Conservation (phyloP, 2,888 invertebrate species). For the Heliothis peltigera region DNA sequence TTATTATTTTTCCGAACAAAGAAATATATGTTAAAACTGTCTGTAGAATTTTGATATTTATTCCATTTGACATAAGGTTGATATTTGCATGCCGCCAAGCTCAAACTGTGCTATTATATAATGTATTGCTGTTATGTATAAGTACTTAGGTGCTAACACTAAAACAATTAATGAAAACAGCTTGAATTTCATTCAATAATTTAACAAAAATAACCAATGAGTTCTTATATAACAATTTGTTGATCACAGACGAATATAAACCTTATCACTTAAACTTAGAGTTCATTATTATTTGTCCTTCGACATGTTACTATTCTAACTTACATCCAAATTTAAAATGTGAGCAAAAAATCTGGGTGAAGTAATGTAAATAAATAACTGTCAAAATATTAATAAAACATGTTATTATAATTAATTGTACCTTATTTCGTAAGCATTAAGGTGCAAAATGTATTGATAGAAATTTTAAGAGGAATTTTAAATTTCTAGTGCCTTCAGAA, state of each 20-base stretch:
- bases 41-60: not conserved
- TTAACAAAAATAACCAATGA: constrained; percentile 48
- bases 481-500: not conserved
- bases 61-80: not conserved
- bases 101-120: constrained; percentile 8
- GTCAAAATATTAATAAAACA: not conserved
- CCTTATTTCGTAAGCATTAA: too few relatives aligned
- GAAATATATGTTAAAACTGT: not conserved
- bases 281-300: constrained; percentile 46
- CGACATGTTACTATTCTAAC: constrained; percentile 20
- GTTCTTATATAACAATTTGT: constrained; percentile 45
- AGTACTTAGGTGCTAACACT: constrained; percentile 10
- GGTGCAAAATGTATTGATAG: too few relatives aligned
- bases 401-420: too few relatives aligned
- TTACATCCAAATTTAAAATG: constrained; percentile 17
- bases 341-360: not conserved
- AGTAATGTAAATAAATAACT: not conserved
- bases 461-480: not conserved
- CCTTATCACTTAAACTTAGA: constrained; percentile 53
- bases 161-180: constrained; percentile 28
- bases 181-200: constrained; percentile 53
- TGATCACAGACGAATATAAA: constrained; percentile 63
- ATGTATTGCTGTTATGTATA: not conserved
- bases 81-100: not conserved
- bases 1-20: too few relatives aligned